Conservation (phyloP, 2,888 invertebrate genomes). For the Leptura quadrifasciata region DNA sequence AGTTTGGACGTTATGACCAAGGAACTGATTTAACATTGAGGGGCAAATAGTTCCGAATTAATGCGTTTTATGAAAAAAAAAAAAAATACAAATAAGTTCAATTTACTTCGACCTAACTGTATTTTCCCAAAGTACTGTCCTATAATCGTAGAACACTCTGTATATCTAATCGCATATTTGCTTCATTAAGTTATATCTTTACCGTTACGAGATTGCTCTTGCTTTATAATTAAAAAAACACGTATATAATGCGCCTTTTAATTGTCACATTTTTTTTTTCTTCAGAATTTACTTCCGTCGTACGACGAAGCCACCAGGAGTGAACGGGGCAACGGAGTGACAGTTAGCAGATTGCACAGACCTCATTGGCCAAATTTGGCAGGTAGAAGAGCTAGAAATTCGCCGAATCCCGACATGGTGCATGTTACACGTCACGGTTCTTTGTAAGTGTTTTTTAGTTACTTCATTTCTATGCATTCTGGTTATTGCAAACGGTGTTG, state of each 20-base stretch:
- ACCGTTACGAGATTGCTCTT: not conserved
- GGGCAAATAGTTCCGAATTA: no score
- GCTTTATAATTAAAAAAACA: not conserved
- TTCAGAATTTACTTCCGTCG: slow-evolving; percentile 72
- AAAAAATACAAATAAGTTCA: no score
- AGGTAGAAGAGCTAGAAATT: slow-evolving; percentile 66
- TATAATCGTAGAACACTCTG: no score
- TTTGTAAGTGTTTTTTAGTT: slow-evolving; percentile 67
- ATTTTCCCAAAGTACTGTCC: no score
- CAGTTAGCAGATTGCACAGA: slow-evolving; percentile 65
- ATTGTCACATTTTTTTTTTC: slow-evolving; percentile 32
- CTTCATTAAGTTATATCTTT: no score
- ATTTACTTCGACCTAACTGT: no score
- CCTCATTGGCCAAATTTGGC: slow-evolving; percentile 72
- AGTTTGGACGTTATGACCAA: no score
- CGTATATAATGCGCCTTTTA: not conserved
- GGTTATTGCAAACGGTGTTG: not conserved
- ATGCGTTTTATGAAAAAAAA: no score
- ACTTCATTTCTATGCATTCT: slow-evolving; percentile 31
- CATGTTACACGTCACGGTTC: slow-evolving; percentile 71
- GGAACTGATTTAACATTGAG: no score
- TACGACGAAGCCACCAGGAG: slow-evolving; percentile 75
- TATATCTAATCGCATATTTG: no score
- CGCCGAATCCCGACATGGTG: slow-evolving; percentile 67
- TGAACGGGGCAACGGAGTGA: slow-evolving; percentile 65